These are phyloP conservation scores for Chrysodeixis includens DNA, from an alignment of 2,888 invertebrate genomes.

Conservation along the genomic window DNA sequence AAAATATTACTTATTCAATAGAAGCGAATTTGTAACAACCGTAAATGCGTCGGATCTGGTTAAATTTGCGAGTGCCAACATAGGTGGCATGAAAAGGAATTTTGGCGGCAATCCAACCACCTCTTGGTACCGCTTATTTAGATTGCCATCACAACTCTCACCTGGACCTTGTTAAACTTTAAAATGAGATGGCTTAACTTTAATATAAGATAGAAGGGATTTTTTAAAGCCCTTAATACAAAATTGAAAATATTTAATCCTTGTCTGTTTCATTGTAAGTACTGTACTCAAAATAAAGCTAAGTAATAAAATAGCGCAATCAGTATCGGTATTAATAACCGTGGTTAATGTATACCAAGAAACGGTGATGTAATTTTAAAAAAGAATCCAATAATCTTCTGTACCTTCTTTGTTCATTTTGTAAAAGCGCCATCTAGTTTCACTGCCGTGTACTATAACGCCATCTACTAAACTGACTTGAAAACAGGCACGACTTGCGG, in stretches of 20 bases:
- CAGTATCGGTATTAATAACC: too few relatives aligned
- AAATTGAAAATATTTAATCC: too few relatives aligned
- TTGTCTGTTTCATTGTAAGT: too few relatives aligned
- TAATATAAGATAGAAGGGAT: too few relatives aligned
- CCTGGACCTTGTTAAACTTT: slow-evolving; percentile 36
- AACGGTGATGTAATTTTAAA: too few relatives aligned
- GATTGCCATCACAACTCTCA: slow-evolving; percentile 52
- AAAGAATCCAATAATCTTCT: too few relatives aligned
- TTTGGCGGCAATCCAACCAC: slow-evolving; percentile 74
- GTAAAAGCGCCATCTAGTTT: slow-evolving; percentile 57
- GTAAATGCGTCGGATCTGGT: slow-evolving; percentile 64
- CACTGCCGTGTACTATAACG: slow-evolving; percentile 3
- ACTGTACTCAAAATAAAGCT: too few relatives aligned
- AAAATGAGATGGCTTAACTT: background rate
- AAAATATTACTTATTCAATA: slow-evolving; percentile 16
- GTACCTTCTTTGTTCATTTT: too few relatives aligned
- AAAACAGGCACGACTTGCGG: background rate
- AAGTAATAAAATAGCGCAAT: too few relatives aligned
- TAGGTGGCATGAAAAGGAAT: slow-evolving; percentile 74
- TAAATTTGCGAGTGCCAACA: slow-evolving; percentile 74
- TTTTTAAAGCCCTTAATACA: too few relatives aligned
- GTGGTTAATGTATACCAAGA: too few relatives aligned
- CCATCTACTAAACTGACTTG: background rate
- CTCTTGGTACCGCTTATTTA: slow-evolving; percentile 65
- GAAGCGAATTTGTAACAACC: slow-evolving; percentile 40